A percentile compares a stretch with the other conserved stretches of the same genome.
Evolutionary conservation across 2,888 invertebrate species (phyloP).

Genomic region (Incurvaria masculella): DNA sequence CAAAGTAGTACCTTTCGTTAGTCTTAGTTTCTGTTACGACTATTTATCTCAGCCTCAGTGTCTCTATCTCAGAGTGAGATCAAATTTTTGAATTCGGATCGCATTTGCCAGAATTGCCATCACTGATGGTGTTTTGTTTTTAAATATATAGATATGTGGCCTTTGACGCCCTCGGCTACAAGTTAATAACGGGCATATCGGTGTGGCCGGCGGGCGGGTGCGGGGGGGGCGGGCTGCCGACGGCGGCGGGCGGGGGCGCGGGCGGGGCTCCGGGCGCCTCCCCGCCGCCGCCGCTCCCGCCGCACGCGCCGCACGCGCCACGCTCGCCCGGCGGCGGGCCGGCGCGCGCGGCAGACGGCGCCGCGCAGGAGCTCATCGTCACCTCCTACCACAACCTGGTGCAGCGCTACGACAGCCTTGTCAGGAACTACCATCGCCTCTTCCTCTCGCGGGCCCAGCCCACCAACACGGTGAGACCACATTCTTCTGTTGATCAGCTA

Average conservation of each 20-base stretch:
- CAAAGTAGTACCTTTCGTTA: no score
- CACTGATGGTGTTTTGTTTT: constrained; percentile 24
- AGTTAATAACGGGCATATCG: constrained; percentile 81
- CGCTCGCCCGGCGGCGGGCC: constrained; percentile 26
- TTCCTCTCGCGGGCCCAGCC: constrained; percentile 48
- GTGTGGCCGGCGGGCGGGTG: constrained; percentile 29
- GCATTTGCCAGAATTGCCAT: no score
- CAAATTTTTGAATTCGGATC: no score
- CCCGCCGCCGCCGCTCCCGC: constrained; percentile 18
- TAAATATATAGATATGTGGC: constrained; percentile 86
- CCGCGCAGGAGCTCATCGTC: constrained; percentile 42
- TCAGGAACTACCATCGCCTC: constrained; percentile 47
- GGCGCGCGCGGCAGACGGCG: constrained; percentile 25
- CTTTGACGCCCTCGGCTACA: constrained; percentile 77
- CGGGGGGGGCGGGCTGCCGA: constrained; percentile 8
- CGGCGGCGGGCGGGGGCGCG: neutral
- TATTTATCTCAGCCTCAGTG: no score
- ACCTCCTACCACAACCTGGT: constrained; percentile 50
- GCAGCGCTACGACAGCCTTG: constrained; percentile 49
- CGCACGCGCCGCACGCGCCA: constrained; percentile 21
- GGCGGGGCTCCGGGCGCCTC: neutral
- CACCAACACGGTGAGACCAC: constrained; percentile 29
- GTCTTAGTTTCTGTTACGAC: no score
- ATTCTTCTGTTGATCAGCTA: no score
- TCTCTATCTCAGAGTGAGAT: no score